Base-by-base conservation (phyloP, 1,140 invertebrate species). In the Megalonaias nervosa region DNA sequence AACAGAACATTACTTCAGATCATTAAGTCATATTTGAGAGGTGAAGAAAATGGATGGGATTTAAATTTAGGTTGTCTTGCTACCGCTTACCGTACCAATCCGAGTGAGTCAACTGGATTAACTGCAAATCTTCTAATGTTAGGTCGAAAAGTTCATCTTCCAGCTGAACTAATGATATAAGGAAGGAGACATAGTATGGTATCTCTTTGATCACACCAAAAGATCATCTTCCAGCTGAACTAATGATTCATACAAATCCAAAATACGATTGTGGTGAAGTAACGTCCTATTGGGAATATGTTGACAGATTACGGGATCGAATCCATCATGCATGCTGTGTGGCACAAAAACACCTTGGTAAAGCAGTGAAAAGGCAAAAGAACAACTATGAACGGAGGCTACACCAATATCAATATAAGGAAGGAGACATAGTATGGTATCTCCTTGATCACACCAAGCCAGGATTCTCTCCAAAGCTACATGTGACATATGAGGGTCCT, bases 1-100 rank as follows among this genome's bases (percentile, higher is more conserved):
- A 89, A 88, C 65, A 31, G 77, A 21, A 87, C 88, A 17, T 62
- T 86, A 12, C 59, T 77, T 1, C 26, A 69, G 2, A 82, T 83
- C 77, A 74, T 88, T 56, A 71, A 77, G 15, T 68, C 84, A 81
- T 92, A 74, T n/a, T 23, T 78, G 14, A 9, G 21, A 15, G 57
- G 57, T 26, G 58, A 75, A 15, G 72, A 83, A 66, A 59, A 56
- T 9, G 70, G 26, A 84, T 85, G 81, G 82, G 82, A 86, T 68
- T 16, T 64, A 4, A 66, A 76, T 56, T 57, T 86, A 11, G 71
- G 66, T 11, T 74, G 75, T 67, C 15, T 85, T 4, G 71, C 70
- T 16, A 62, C 65, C 1, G 76, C 77, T 3, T 84, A 84, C n/a
- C 26, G 78, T 19, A 17, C 76, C 0, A 80, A 78, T 21, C 66